These are phyloP conservation scores for Xiphophorus birchmanni DNA, from an alignment of 2,797 vertebrate species.

Conservation along the genomic window DNA sequence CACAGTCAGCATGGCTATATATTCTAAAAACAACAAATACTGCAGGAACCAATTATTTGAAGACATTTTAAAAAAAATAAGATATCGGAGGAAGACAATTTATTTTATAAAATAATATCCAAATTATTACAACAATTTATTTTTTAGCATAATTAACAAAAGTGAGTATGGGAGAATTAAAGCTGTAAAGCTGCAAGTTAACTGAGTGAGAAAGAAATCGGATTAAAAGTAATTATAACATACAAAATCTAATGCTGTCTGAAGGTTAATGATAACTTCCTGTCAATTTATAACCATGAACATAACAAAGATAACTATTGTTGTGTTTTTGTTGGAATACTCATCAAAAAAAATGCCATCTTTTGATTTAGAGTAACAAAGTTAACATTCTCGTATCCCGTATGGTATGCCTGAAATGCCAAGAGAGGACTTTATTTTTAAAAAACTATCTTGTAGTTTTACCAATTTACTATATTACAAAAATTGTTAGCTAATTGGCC, in stretches of 20 bases:
- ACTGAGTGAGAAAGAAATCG: neutral
- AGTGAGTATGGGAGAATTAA: conserved; percentile 16
- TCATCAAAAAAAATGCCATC: neutral
- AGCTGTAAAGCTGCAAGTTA: conserved; percentile 27
- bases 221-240: conserved; percentile 10
- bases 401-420: no score
- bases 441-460: neutral
- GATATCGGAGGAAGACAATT: conserved; percentile 10
- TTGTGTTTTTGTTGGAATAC: neutral
- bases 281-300: neutral
- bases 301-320: neutral
- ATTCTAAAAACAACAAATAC: conserved; percentile 16
- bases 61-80: conserved; percentile 2
- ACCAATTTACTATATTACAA: neutral
- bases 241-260: neutral
- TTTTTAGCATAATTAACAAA: conserved; percentile 48
- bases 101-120: conserved; percentile 11
- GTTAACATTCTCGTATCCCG: neutral
- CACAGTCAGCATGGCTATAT: neutral
- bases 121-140: conserved; percentile 38
- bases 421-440: no score
- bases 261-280: neutral
- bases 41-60: neutral
- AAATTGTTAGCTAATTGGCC: neutral
- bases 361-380: neutral